Evolutionary conservation across 2,113 vertebrate genomes (phyloP).

Genomic region (Poeciliopsis prolifica): DNA sequence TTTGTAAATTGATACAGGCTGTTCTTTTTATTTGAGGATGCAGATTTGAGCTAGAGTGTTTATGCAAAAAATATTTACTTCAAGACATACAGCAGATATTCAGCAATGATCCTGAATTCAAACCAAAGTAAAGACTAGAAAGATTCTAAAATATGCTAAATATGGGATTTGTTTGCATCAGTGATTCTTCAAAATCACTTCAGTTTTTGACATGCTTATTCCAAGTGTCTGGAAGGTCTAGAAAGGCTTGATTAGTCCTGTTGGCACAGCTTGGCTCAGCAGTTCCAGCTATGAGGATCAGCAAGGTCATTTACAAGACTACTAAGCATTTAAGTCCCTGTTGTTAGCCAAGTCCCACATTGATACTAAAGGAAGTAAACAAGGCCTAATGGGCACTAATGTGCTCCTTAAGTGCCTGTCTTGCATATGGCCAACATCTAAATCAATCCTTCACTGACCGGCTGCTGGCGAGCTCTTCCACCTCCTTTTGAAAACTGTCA

Average conservation of each 20-base stretch:
- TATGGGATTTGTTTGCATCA: background rate
- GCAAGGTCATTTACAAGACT: constrained; percentile 65
- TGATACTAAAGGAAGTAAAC: constrained; percentile 66
- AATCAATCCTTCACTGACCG: constrained; percentile 69
- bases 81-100: background rate
- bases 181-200: background rate
- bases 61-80: background rate
- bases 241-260: constrained; percentile 24
- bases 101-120: background rate
- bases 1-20: background rate
- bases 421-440: constrained; percentile 61
- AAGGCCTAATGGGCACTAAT: constrained; percentile 76
- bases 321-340: constrained; percentile 65
- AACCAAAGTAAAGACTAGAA: background rate
- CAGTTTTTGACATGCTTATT: background rate
- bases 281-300: constrained; percentile 61
- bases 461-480: constrained; percentile 48
- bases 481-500: constrained; percentile 41
- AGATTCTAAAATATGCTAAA: background rate
- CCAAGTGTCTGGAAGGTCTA: constrained; percentile 25
- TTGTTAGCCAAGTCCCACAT: constrained; percentile 54
- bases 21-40: background rate
- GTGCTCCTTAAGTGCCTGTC: constrained; percentile 70
- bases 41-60: background rate
- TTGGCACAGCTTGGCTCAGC: constrained; percentile 52